Conservation (phyloP, 2,888 invertebrate species). For the Sphaerophoria rueppellii region DNA sequence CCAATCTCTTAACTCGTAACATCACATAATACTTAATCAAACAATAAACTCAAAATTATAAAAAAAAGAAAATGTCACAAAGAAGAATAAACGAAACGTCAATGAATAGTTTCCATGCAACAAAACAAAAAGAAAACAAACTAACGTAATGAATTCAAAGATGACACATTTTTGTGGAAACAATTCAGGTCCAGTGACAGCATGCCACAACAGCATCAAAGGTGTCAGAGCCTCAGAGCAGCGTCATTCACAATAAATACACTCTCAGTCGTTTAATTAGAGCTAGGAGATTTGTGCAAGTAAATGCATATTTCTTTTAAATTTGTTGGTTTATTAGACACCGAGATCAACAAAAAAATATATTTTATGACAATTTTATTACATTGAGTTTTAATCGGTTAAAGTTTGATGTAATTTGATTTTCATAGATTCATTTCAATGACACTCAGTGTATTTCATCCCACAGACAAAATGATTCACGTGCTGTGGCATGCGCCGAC, state of each 20-base stretch:
- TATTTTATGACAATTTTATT: no score
- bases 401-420: no score
- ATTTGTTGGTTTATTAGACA: not conserved
- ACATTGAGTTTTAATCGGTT: no score
- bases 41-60: not conserved
- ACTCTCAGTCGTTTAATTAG: not conserved
- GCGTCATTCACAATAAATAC: slow-evolving; percentile 17
- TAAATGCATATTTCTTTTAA: not conserved
- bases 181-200: slow-evolving; percentile 21
- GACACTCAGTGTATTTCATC: not conserved
- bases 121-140: not conserved
- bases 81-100: not conserved
- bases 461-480: slow-evolving; percentile 39
- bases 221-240: slow-evolving; percentile 3
- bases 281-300: not conserved
- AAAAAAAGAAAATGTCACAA: not conserved
- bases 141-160: slow-evolving; percentile 32
- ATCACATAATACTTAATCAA: slow-evolving; percentile 35
- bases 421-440: not conserved
- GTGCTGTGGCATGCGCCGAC: slow-evolving; percentile 47
- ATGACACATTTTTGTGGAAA: slow-evolving; percentile 35
- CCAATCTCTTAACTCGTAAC: slow-evolving; percentile 24
- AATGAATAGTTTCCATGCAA: slow-evolving; percentile 1
- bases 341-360: no score
- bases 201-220: no score